Conservation (phyloP, 1,140 invertebrate genomes). For the Drosophila lini region DNA sequence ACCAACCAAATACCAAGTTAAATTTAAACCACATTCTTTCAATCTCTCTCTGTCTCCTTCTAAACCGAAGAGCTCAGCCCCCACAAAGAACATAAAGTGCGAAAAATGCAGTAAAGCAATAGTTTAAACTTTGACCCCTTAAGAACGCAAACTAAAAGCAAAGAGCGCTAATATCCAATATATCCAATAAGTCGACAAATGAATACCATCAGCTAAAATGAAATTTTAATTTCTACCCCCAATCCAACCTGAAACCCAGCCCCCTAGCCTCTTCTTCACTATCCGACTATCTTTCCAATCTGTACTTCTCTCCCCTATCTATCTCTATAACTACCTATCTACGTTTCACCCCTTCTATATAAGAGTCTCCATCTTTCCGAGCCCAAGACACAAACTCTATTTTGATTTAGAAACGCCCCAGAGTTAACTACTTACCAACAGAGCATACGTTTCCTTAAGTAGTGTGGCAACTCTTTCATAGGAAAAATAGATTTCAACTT, state of each 20-base stretch:
- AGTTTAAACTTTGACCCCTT: conserved; percentile 32
- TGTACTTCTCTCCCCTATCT: conserved; percentile 44
- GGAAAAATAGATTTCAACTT: conserved; percentile 55
- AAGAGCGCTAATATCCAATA: conserved; percentile 66
- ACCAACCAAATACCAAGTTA: conserved; percentile 58
- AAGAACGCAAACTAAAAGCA: conserved; percentile 43
- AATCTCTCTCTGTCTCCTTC: conserved; percentile 54
- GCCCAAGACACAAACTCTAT: conserved; percentile 63
- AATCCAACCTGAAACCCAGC: conserved; percentile 13
- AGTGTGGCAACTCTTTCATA: conserved; percentile 70
- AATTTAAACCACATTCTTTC: conserved; percentile 69
- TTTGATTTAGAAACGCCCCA: conserved; percentile 51
- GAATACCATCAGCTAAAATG: conserved; percentile 75
- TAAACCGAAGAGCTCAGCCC: conserved; percentile 34
- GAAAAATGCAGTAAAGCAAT: conserved; percentile 47
- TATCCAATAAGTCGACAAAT: conserved; percentile 70
- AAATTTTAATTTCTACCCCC: conserved; percentile 59
- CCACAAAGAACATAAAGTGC: conserved; percentile 32
- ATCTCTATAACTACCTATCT: conserved; percentile 19
- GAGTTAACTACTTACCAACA: conserved; percentile 38
- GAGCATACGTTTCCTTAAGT: conserved; percentile 66
- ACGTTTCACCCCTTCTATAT: conserved; percentile 20
- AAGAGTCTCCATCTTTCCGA: conserved; percentile 36
- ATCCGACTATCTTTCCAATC: conserved; percentile 50
- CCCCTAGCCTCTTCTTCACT: conserved; percentile 25